Percentiles rank a stretch among this genome's conserved stretches.
Evolutionary conservation across 53 echinoderm and acorn worm genomes (phyloP).

Genomic region (Glandiceps talaboti): DNA sequence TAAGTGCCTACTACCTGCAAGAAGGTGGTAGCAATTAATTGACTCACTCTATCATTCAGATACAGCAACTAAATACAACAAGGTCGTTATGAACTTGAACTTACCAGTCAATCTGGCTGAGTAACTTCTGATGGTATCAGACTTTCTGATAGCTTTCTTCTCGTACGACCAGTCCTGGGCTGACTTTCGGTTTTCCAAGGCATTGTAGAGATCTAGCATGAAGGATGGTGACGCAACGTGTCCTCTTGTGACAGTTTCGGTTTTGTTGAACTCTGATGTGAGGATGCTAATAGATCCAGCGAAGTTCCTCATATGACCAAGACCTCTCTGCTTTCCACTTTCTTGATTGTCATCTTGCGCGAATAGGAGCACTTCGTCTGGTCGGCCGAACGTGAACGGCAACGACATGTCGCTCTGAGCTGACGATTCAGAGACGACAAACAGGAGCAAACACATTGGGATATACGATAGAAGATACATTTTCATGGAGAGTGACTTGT

Average conservation of each 20-base stretch:
- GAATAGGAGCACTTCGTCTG: neutral
- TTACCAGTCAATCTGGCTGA: conserved; percentile 45
- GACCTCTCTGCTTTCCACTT: neutral
- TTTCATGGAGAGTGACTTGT: no score
- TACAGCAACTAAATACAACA: no score
- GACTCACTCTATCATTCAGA: no score
- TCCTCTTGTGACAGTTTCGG: neutral
- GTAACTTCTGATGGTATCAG: conserved; percentile 77
- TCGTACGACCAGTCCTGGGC: conserved; percentile 44
- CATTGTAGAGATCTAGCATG: conserved; percentile 37
- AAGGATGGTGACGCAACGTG: conserved; percentile 15
- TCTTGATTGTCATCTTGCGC: neutral
- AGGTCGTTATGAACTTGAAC: conserved; percentile 11
- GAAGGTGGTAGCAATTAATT: no score
- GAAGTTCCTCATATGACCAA: neutral
- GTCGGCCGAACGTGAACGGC: neutral
- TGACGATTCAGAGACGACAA: no score
- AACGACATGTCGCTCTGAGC: no score
- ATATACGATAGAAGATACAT: no score
- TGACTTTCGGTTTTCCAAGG: conserved; percentile 16
- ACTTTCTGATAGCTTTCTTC: conserved; percentile 37
- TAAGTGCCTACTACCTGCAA: no score
- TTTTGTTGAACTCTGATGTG: neutral
- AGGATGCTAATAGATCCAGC: neutral
- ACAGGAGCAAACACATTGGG: no score